Conservation (phyloP, 1,140 invertebrate genomes). For the Ridgeia piscesae region DNA sequence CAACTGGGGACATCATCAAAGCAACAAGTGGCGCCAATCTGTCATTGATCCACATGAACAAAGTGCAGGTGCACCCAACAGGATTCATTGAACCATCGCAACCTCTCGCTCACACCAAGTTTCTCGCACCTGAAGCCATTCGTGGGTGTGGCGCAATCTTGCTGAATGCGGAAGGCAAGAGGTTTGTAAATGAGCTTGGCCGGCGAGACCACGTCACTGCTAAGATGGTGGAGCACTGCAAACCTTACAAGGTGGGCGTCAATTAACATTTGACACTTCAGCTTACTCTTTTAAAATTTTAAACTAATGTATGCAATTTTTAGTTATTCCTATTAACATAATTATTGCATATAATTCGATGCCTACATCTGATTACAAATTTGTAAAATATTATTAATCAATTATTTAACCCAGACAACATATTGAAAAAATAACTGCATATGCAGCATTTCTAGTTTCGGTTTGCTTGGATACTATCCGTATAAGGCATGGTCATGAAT, state of each 20-base stretch:
- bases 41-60: slow-evolving; percentile 30
- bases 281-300: too few relatives aligned
- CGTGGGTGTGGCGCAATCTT: slow-evolving; percentile 53
- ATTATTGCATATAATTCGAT: too few relatives aligned
- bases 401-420: too few relatives aligned
- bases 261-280: too few relatives aligned
- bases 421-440: too few relatives aligned
- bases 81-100: slow-evolving; percentile 52
- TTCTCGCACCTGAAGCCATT: slow-evolving; percentile 52
- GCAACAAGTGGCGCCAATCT: slow-evolving; percentile 6
- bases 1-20: slow-evolving; percentile 53
- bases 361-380: too few relatives aligned
- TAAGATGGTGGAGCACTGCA: slow-evolving; percentile 39
- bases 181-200: slow-evolving; percentile 52
- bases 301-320: too few relatives aligned
- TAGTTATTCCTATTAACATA: too few relatives aligned
- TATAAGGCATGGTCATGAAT: too few relatives aligned
- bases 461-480: too few relatives aligned
- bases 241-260: slow-evolving; percentile 22
- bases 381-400: too few relatives aligned
- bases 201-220: slow-evolving; percentile 47
- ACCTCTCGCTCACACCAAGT: slow-evolving; percentile 45
- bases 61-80: slow-evolving; percentile 31
- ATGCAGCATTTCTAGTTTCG: too few relatives aligned
- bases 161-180: slow-evolving; percentile 40